phyloP scores from a whole-genome alignment of 2,113 vertebrate genomes.

The Zosterops pallidus region DNA sequence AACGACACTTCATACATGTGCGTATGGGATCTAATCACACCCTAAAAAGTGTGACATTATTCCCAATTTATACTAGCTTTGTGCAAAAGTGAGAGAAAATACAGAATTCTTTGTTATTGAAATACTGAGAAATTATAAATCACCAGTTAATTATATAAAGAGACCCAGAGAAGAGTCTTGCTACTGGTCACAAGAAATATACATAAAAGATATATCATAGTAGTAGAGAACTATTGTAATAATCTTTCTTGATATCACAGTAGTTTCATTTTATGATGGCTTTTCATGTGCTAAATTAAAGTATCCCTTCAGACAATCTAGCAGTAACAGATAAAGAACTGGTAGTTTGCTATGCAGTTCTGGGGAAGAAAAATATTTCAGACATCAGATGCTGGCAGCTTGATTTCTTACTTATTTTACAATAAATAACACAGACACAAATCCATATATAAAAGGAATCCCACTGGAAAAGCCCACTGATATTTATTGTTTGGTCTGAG shows the following conservation, averaged over 20 bases:
- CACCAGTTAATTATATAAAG: neutral
- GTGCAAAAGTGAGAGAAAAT: constrained; percentile 10
- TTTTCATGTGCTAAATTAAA: neutral
- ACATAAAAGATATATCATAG: neutral
- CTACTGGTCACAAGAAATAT: neutral
- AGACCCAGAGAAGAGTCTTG: neutral
- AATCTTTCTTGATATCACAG: neutral
- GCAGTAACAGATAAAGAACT: neutral
- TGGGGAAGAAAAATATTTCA: neutral
- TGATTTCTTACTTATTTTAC: neutral
- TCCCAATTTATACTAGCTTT: neutral
- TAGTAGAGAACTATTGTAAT: neutral
- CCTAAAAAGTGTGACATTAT: neutral
- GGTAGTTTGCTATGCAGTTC: neutral
- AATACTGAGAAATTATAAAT: neutral
- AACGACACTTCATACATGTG: neutral
- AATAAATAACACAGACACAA: neutral
- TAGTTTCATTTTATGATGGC: neutral
- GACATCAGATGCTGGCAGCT: neutral
- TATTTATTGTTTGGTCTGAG: neutral
- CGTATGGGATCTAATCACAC: neutral
- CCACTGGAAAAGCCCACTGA: neutral
- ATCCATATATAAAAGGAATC: neutral
- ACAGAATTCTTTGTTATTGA: neutral
- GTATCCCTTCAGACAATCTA: neutral